Evolutionary conservation across 2,888 invertebrate genomes (phyloP).

Genomic region (Drosophila peninsularis): DNA sequence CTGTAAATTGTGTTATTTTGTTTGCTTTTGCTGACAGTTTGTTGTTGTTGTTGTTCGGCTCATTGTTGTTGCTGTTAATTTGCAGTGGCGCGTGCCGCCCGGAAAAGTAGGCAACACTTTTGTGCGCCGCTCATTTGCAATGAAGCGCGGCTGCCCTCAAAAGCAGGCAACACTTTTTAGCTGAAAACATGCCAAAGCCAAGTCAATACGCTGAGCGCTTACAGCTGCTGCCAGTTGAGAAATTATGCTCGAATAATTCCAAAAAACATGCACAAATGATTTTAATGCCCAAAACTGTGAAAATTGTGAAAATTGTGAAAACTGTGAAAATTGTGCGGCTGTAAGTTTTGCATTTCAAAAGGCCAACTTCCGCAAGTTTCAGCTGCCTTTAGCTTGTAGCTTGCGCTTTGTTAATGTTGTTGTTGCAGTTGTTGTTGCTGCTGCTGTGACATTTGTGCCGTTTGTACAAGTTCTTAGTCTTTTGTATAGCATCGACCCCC

Average conservation of each 20-base stretch:
- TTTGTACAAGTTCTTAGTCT: conserved; percentile 48
- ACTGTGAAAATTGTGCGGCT: conserved; percentile 29
- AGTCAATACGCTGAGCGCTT: conserved; percentile 45
- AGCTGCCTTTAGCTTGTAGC: conserved; percentile 27
- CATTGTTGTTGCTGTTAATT: conserved; percentile 50
- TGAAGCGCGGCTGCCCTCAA: conserved; percentile 49
- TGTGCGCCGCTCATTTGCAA: conserved; percentile 31
- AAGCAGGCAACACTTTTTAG: conserved; percentile 72
- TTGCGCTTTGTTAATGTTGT: conserved; percentile 1
- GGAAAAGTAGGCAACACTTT: conserved; percentile 74
- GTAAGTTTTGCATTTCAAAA: conserved; percentile 69
- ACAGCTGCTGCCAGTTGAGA: conserved; percentile 65
- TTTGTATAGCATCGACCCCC: conserved; percentile 44
- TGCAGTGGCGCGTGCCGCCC: conserved; percentile 67
- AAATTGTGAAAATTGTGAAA: conserved; percentile 15
- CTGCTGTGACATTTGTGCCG: conserved; percentile 65
- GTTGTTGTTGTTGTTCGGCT: conserved; percentile 9
- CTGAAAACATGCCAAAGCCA: conserved; percentile 53
- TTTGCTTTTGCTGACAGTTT: conserved; percentile 62
- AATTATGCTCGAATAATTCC: conserved; percentile 77
- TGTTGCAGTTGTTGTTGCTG: conserved; percentile 15
- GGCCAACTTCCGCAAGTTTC: conserved; percentile 63
- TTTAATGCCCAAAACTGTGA: conserved; percentile 53
- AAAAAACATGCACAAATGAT: conserved; percentile 66
- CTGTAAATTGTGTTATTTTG: conserved; percentile 79